Evolutionary conservation across 2,797 vertebrate genomes (phyloP).

Genomic region (Pangasius djambal): DNA sequence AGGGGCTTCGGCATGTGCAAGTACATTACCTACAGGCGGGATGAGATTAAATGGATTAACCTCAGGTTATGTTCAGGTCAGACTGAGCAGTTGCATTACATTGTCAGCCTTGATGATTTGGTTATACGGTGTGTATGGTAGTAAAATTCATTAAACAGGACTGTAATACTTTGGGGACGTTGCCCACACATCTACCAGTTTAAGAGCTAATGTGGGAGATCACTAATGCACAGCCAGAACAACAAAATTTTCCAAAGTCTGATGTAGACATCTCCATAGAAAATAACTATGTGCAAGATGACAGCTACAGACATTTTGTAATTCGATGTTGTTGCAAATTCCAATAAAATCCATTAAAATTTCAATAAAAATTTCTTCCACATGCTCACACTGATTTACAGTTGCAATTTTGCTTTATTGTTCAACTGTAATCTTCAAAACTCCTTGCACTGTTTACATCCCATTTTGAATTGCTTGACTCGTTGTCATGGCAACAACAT

Average conservation of each 20-base stretch:
- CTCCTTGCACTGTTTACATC: background rate
- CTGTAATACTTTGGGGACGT: background rate
- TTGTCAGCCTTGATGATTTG: background rate
- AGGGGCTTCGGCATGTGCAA: slow-evolving; percentile 86
- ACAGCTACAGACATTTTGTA: background rate
- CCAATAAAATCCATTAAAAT: background rate
- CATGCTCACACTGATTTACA: background rate
- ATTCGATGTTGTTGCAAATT: background rate
- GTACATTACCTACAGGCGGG: slow-evolving; percentile 74
- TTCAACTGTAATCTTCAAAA: background rate
- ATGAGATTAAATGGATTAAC: background rate
- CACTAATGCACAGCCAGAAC: background rate
- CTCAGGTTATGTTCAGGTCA: background rate
- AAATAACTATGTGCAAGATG: background rate
- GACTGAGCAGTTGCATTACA: background rate
- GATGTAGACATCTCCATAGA: background rate
- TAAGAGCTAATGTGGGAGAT: background rate
- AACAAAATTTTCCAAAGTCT: background rate
- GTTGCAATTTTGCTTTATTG: background rate
- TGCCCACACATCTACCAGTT: too few species aligned
- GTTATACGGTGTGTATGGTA: background rate
- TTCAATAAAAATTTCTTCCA: background rate
- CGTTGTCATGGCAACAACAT: background rate
- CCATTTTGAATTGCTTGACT: background rate
- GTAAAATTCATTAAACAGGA: background rate